A percentile compares a stretch with the other conserved stretches of the same genome.
phyloP scores from a whole-genome alignment of 2,797 vertebrate species.

The Enteromius radiatus region DNA sequence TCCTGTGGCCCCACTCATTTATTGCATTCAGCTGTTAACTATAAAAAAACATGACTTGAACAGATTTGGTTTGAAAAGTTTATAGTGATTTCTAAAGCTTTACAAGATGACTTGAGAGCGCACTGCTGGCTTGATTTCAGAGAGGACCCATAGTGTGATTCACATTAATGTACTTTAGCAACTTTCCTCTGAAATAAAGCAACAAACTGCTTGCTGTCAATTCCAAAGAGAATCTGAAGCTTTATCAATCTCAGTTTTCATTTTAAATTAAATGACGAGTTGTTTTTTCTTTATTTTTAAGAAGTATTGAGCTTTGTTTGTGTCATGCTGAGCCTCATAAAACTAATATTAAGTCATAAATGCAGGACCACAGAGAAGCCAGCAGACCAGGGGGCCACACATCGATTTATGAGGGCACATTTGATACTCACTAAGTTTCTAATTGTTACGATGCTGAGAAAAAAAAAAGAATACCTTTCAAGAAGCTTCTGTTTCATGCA shows the following conservation, averaged over 20 bases:
- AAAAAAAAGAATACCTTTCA: slow-evolving; percentile 80
- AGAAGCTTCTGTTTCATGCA: slow-evolving; percentile 77
- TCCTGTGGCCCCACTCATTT: not conserved
- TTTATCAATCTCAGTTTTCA: slow-evolving; percentile 8
- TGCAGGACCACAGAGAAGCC: slow-evolving; percentile 28
- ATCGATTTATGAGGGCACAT: slow-evolving; percentile 58
- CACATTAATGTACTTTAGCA: slow-evolving; percentile 5
- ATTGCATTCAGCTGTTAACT: not conserved
- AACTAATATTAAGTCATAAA: slow-evolving; percentile 15
- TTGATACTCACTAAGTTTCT: slow-evolving; percentile 71
- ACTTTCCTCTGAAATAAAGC: slow-evolving; percentile 3
- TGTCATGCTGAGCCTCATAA: not conserved
- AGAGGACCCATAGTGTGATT: slow-evolving; percentile 33
- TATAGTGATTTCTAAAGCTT: slow-evolving; percentile 20
- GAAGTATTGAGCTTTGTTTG: slow-evolving; percentile 6
- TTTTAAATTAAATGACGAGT: not conserved
- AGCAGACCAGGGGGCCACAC: slow-evolving; percentile 58
- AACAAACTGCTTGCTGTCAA: slow-evolving; percentile 6
- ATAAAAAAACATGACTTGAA: slow-evolving; percentile 12
- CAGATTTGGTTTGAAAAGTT: slow-evolving; percentile 22
- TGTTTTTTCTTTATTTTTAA: not conserved
- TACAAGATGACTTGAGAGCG: slow-evolving; percentile 13
- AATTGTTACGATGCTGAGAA: slow-evolving; percentile 78
- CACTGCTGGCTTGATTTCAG: slow-evolving; percentile 1
- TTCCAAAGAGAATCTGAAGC: slow-evolving; percentile 3